Percentiles rank a stretch among this genome's conserved stretches.
Evolutionary conservation across 2,113 vertebrate genomes (phyloP).

Genomic region (Hippocampus abdominalis): DNA sequence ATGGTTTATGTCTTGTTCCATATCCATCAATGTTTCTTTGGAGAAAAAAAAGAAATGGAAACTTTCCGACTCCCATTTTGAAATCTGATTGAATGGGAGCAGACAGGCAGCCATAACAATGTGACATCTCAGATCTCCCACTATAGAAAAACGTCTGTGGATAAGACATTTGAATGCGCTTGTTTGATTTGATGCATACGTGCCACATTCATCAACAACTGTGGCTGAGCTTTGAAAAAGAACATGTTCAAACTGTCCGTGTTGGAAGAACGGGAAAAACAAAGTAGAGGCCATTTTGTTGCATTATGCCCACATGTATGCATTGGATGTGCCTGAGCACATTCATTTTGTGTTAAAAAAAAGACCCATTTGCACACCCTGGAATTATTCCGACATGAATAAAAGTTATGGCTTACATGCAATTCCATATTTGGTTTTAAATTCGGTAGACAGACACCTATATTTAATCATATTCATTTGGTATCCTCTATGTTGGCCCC

Average conservation of each 20-base stretch:
- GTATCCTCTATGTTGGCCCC: slow-evolving; percentile 27
- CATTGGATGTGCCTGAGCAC: too few relatives aligned
- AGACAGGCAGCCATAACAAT: neutral
- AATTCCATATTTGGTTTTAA: neutral
- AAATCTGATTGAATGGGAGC: neutral
- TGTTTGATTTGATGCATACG: neutral
- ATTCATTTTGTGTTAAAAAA: neutral
- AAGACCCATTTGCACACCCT: neutral
- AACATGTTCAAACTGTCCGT: neutral
- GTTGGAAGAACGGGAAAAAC: slow-evolving; percentile 1
- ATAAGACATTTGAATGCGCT: neutral
- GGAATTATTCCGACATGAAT: neutral
- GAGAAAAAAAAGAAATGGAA: neutral
- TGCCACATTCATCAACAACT: slow-evolving; percentile 11
- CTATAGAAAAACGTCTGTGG: neutral
- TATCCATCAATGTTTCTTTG: neutral
- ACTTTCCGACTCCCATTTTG: neutral
- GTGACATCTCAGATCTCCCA: neutral
- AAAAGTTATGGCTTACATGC: neutral
- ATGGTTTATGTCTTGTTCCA: neutral
- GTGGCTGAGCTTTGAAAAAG: neutral
- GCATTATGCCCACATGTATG: too few relatives aligned
- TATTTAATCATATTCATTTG: slow-evolving; percentile 13
- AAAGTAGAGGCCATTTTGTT: slow-evolving; percentile 14
- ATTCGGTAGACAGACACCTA: neutral